Evolutionary conservation across 2,113 vertebrate genomes (phyloP), one percentile per base, ranked within the genome.

Genomic region (Ophthalmotilapia sp.): DNA sequence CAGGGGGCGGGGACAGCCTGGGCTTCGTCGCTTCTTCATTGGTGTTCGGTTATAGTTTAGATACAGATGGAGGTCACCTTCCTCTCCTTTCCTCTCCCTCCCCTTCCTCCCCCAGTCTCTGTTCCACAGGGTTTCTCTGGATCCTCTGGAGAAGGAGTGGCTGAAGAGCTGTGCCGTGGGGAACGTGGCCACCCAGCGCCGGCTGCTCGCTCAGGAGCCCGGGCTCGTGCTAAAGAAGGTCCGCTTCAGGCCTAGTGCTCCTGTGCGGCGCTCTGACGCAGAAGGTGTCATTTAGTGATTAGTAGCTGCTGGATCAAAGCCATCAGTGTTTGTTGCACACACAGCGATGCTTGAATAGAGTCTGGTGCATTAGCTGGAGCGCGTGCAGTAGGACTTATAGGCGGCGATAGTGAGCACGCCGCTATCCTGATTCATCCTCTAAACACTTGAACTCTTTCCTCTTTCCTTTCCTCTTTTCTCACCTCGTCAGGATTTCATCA

Each of bases 121-220:
- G 85, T 94, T 95, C 90, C 94, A 94, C 73, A 85, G 93, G 81
- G 79, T 95, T 31, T 94, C 94, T 90, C 86, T 96, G 93, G 86
- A 95, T 31, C 92, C 94, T 54, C 47, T 95, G 88, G 95, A 85
- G 88, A 93, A 89, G 84, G 88, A 89, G 81, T 95, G 96, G 94
- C 9, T 93, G 84, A 91, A 87, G 53, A 95, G 88, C 83, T 94
- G 89, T 0, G 94, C 90, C 13, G 17, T 92, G 81, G 94, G 95
- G 9, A 90, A 95, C 83, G 36, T 80, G 47, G 40, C 86, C 3
- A 81, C 86, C 4, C 79, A 70, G 9, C 62, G 88, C 45, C 81
- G 45, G 84, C 88, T 84, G 81, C 92, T 96, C 4, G 49, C 90
- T 40, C 90, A 93, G 86, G 87, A 95, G 21, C 80, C 93, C 5